phyloP scores from a whole-genome alignment of 2,113 vertebrate species.

The Antidorcas marsupialis region DNA sequence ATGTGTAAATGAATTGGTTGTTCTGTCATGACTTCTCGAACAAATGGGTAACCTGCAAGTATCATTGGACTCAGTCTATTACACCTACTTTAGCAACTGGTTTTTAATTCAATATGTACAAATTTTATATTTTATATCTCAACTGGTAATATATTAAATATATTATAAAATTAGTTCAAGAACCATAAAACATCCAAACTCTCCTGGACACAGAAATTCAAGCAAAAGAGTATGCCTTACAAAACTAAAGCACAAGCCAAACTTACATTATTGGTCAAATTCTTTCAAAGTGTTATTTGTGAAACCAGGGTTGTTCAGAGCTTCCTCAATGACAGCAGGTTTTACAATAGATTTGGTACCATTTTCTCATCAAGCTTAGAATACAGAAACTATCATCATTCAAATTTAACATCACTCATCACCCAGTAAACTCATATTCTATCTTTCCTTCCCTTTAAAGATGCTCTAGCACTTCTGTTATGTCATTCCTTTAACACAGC shows the following conservation, averaged over 20 bases:
- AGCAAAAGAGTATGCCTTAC: conserved; percentile 59
- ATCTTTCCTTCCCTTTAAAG: conserved; percentile 47
- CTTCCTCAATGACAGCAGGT: conserved; percentile 29
- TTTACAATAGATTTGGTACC: conserved; percentile 6
- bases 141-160: conserved; percentile 84
- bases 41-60: conserved; percentile 21
- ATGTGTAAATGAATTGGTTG: conserved; percentile 18
- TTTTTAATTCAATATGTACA: conserved; percentile 80
- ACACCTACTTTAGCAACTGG: conserved; percentile 69
- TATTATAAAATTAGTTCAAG: conserved; percentile 81
- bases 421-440: not conserved
- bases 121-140: conserved; percentile 74
- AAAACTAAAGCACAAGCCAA: conserved; percentile 68
- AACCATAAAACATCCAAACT: conserved; percentile 73
- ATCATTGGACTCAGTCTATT: conserved; percentile 54
- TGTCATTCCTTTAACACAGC: conserved; percentile 39
- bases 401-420: conserved; percentile 21
- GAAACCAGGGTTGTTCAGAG: not conserved
- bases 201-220: conserved; percentile 65
- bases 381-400: not conserved
- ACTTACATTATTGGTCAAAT: conserved; percentile 55
- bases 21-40: conserved; percentile 65
- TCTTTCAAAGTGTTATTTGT: not conserved
- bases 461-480: conserved; percentile 24
- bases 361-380: conserved; percentile 20